Base-by-base conservation (phyloP, 2,888 invertebrate species). In the Hirtodrosophila histrioides region DNA sequence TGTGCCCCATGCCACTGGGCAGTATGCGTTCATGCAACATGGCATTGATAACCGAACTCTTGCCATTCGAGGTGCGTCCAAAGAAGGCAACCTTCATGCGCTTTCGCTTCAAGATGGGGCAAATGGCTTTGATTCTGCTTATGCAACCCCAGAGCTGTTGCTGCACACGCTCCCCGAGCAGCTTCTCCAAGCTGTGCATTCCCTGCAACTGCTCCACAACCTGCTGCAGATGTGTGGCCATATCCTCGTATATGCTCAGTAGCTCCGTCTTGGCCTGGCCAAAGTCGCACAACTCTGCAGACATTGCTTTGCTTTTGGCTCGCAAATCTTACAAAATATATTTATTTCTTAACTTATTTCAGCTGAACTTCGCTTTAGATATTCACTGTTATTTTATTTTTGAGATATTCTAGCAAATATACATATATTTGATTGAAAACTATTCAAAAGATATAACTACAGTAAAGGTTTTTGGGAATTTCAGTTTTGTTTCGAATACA, bases 41-140 rank as follows among this genome's bases (percentile, higher is more conserved):
- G 11, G 99, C 99, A 93, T 99, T 99, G 80, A 99, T 99, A 12
- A 99, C 99, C 2, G 99, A 97, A 91, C 99, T 99, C 92, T 99
- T 99, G 44, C 99, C 99, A 92, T 99, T 99, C 69, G 99, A 99
- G 3, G 99, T 99, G 88, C 99, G 89, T 1, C 93, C 93, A 75
- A 94, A 94, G 75, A 94, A 94, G 5, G 93, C 93, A 0, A 93
- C 92, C 93, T 99, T 99, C 99, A 99, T 99, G 93, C 99, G 98
- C 94, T 99, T 98, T 60, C 99, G 93, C 71, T 95, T 94, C 78
- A 99, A 94, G 39, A 99, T 98, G 92, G 98, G 98, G 82, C 96
- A 94, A 83, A 99, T 99, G 10, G 97, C 97, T 70, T 94, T 94
- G 29, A 99, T 97, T 92, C 98, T 98, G 50, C 29, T 94, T 94